Conservation (phyloP, 2,888 invertebrate genomes). For the Myopa tessellatipennis region DNA sequence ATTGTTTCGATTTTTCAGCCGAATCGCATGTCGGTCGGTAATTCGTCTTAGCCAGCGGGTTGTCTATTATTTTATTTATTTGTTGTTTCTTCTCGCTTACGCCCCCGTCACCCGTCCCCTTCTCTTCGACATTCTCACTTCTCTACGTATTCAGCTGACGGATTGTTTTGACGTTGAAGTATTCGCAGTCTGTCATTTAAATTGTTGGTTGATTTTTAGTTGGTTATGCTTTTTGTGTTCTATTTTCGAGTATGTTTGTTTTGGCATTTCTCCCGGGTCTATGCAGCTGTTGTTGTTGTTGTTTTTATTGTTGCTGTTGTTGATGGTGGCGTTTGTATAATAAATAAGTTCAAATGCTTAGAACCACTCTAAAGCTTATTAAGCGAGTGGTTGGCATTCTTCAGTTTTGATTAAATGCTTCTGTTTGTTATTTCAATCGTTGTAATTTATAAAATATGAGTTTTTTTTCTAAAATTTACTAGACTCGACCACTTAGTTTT, state of each 20-base stretch:
- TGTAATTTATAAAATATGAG: background rate
- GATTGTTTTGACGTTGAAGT: slow-evolving; percentile 33
- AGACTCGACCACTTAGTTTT: too few species aligned
- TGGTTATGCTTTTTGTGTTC: background rate
- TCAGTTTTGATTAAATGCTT: slow-evolving; percentile 19
- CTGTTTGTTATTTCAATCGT: slow-evolving; percentile 16
- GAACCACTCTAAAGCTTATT: background rate
- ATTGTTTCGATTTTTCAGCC: slow-evolving; percentile 38
- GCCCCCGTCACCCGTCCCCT: background rate
- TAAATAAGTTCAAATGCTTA: slow-evolving; percentile 15
- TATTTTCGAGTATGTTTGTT: background rate
- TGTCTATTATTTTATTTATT: slow-evolving; percentile 63
- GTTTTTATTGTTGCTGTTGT: background rate
- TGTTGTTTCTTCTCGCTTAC: slow-evolving; percentile 32
- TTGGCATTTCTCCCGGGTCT: background rate
- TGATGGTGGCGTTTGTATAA: slow-evolving; percentile 2
- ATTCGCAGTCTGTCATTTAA: slow-evolving; percentile 30
- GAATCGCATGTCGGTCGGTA: slow-evolving; percentile 63
- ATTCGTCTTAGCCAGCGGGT: slow-evolving; percentile 67
- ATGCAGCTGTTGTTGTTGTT: background rate
- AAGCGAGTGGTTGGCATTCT: background rate
- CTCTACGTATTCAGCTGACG: slow-evolving; percentile 3
- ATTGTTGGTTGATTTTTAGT: background rate
- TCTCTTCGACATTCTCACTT: background rate
- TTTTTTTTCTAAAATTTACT: too few species aligned